Evolutionary conservation across 2,113 vertebrate species (phyloP).

Genomic region (Charina bottae): DNA sequence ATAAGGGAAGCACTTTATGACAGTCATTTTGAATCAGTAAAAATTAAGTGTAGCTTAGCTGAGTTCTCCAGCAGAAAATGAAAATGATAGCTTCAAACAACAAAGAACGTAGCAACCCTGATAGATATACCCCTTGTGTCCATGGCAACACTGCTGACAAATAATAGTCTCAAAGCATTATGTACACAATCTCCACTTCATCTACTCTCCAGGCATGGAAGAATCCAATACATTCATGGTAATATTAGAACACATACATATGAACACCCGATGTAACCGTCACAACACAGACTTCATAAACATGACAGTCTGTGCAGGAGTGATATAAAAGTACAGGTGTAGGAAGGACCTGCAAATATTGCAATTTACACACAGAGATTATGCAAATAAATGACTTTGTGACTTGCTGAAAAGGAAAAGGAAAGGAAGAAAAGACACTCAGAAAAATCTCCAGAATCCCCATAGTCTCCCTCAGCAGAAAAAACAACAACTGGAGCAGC

Average conservation of each 20-base stretch:
- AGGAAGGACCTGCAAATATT: not conserved
- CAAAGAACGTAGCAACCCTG: not conserved
- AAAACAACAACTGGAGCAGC: not conserved
- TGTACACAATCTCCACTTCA: not conserved
- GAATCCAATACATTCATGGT: not conserved
- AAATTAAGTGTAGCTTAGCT: not conserved
- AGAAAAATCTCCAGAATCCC: not conserved
- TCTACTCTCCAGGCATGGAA: not conserved
- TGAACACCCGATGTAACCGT: not conserved
- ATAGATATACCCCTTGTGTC: not conserved
- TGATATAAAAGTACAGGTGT: not conserved
- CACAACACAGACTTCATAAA: not conserved
- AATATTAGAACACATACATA: not conserved
- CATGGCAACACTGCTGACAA: conserved; percentile 7
- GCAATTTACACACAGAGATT: not conserved
- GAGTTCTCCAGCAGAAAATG: not conserved
- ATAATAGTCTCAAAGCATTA: not conserved
- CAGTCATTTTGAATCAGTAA: not conserved
- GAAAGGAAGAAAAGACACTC: not conserved
- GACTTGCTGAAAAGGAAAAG: not conserved
- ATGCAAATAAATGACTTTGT: not conserved
- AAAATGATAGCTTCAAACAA: not conserved
- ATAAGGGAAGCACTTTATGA: not conserved
- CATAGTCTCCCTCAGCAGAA: not conserved
- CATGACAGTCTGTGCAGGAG: not conserved